These are phyloP conservation scores for Malurus elegans DNA, from an alignment of 2,113 vertebrate genomes.

Conservation along the genomic window DNA sequence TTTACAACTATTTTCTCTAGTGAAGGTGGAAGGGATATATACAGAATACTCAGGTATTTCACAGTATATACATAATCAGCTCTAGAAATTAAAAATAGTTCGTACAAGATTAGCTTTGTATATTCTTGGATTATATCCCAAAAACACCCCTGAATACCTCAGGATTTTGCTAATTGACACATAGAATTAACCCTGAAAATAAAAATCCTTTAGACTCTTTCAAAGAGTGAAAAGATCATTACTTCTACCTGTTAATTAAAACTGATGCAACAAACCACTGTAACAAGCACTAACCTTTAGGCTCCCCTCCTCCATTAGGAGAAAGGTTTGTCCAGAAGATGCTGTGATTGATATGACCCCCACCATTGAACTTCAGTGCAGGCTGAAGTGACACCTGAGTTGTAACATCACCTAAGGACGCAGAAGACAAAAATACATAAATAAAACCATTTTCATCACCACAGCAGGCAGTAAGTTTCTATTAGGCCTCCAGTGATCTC, in stretches of 20 bases:
- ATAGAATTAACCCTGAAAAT: neutral
- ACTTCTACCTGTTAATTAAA: neutral
- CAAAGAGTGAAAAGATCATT: neutral
- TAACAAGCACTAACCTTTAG: constrained; percentile 79
- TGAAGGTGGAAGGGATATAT: neutral
- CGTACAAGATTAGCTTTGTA: neutral
- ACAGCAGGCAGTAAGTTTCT: neutral
- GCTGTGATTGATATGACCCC: constrained; percentile 94
- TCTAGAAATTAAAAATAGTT: neutral
- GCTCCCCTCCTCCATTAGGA: constrained; percentile 89
- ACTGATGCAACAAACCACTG: neutral
- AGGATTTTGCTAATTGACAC: neutral
- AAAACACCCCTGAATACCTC: rapidly evolving
- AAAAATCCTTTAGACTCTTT: neutral
- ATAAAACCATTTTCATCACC: neutral
- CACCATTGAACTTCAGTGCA: constrained; percentile 93
- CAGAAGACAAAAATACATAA: neutral
- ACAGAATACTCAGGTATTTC: neutral
- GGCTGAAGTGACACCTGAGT: constrained; percentile 88
- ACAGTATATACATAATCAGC: neutral
- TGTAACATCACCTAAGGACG: constrained; percentile 87
- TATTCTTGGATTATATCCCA: neutral
- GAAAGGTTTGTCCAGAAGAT: constrained; percentile 99
- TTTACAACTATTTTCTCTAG: neutral
- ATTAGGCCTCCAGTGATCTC: neutral